These are phyloP conservation scores for Ostrea denselamellosa DNA, from an alignment of 1,140 invertebrate genomes.

Conservation along the genomic window DNA sequence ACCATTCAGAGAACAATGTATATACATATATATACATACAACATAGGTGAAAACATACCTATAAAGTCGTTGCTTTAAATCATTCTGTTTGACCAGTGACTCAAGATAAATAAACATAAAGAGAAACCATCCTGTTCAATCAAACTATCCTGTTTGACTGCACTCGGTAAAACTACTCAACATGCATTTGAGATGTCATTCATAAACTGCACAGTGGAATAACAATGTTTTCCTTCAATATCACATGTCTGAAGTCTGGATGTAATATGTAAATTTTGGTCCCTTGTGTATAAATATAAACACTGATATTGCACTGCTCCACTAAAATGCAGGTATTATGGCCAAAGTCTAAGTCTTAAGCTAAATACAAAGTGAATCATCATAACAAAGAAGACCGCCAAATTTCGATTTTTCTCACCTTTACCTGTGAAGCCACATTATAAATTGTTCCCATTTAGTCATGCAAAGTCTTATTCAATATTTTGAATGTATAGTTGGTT, in stretches of 20 bases:
- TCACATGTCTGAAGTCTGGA: neutral
- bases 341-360: constrained; percentile 32
- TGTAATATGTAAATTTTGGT: constrained; percentile 25
- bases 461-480: neutral
- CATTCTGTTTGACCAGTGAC: neutral
- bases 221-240: neutral
- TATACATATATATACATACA: neutral
- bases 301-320: constrained; percentile 18
- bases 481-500: neutral
- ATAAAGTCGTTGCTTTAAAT: neutral
- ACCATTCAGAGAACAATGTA: neutral
- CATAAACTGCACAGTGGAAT: neutral
- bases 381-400: constrained; percentile 27
- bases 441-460: neutral
- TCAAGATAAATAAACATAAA: neutral
- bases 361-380: constrained; percentile 8
- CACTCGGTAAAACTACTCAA: constrained; percentile 19
- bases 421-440: constrained; percentile 13
- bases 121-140: neutral
- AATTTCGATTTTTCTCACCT: constrained; percentile 38
- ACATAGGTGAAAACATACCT: neutral
- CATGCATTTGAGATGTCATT: neutral
- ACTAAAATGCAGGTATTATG: constrained; percentile 12
- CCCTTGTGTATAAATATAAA: constrained; percentile 24
- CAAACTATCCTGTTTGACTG: neutral